phyloP scores from a whole-genome alignment of 2,797 vertebrate genomes.

The Rhinatrema bivittatum region DNA sequence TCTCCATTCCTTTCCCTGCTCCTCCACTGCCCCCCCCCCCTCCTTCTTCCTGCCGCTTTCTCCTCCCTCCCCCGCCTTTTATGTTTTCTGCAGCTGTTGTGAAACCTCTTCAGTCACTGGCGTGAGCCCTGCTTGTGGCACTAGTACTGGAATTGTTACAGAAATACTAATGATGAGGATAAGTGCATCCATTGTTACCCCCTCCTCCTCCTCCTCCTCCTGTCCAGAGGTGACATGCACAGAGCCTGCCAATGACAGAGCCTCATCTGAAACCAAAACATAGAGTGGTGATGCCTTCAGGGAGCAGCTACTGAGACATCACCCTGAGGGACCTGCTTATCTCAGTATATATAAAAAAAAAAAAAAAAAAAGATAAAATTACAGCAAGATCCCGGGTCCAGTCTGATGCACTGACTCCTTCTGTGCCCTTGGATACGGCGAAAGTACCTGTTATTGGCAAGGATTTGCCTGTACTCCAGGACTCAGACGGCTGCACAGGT shows the following conservation, averaged over 20 bases:
- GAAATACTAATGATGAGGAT: conserved; percentile 8
- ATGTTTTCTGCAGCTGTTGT: conserved; percentile 8
- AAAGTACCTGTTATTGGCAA: not conserved
- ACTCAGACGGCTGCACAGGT: conserved; percentile 13
- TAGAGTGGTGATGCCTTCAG: conserved; percentile 9
- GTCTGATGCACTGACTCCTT: not conserved
- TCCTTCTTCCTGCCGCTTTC: too few relatives aligned
- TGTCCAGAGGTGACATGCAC: not conserved
- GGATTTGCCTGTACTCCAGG: not conserved
- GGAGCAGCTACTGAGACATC: conserved; percentile 6
- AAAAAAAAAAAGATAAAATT: not conserved
- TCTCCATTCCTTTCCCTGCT: not conserved
- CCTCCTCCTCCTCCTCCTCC: not conserved
- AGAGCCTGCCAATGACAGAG: not conserved
- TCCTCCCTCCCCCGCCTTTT: not conserved
- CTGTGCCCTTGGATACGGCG: too few relatives aligned
- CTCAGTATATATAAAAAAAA: not conserved
- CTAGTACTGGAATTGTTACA: conserved; percentile 10
- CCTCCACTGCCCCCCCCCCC: too few relatives aligned
- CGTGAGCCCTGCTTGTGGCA: conserved; percentile 8
- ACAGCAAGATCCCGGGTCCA: too few relatives aligned
- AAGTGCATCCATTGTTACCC: not conserved
- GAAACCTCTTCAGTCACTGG: conserved; percentile 6
- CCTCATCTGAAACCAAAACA: conserved; percentile 5
- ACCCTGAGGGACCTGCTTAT: not conserved